Conservation (phyloP, 2,888 invertebrate genomes). For the Griposia aprilina region DNA sequence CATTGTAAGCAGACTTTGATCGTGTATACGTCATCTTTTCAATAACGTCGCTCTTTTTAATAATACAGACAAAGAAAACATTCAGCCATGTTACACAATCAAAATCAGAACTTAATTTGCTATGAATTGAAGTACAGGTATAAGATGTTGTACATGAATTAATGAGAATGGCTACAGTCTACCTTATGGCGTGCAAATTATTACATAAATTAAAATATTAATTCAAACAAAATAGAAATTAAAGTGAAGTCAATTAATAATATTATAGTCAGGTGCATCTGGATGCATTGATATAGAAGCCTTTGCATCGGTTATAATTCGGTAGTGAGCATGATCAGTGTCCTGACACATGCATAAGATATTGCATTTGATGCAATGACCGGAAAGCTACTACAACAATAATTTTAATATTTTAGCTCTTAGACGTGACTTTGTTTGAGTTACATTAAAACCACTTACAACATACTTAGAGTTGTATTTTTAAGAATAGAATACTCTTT, state of each 20-base stretch:
- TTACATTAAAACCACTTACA: background rate
- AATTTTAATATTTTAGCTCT: background rate
- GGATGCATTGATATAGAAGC: background rate
- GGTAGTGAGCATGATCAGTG: background rate
- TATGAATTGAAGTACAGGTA: too few relatives aligned
- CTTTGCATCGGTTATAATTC: background rate
- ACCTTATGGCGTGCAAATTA: too few relatives aligned
- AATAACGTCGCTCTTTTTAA: background rate
- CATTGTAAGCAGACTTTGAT: background rate
- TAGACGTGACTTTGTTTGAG: background rate
- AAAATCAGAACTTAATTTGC: too few relatives aligned
- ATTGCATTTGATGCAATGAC: slow-evolving; percentile 10
- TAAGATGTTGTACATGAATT: too few relatives aligned
- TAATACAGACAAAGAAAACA: background rate
- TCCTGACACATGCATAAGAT: background rate
- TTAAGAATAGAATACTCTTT: too few relatives aligned
- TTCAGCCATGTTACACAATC: too few relatives aligned
- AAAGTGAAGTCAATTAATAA: too few relatives aligned
- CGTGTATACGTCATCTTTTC: background rate
- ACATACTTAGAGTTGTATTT: background rate
- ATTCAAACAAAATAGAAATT: too few relatives aligned
- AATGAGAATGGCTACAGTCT: too few relatives aligned
- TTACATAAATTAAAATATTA: too few relatives aligned
- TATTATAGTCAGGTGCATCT: too few relatives aligned
- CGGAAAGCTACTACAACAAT: background rate